Evolutionary conservation across 1,140 invertebrate genomes (phyloP).

Genomic region (Bicyclus anynana): DNA sequence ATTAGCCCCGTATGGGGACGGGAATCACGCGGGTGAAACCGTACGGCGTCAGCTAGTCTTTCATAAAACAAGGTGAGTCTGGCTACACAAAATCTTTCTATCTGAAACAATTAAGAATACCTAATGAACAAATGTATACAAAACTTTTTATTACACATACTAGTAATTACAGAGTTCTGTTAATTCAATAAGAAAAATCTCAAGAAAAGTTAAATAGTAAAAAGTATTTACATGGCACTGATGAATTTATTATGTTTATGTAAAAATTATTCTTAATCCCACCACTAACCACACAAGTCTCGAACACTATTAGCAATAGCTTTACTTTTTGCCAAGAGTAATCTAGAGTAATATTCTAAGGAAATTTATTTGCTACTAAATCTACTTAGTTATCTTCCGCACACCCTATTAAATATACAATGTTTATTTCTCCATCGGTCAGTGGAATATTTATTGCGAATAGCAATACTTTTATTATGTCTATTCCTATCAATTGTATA

Average conservation of each 20-base stretch:
- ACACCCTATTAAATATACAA: constrained; percentile 30
- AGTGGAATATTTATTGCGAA: constrained; percentile 30
- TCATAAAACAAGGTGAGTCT: no score
- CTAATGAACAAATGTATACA: no score
- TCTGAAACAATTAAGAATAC: no score
- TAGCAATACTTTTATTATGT: constrained; percentile 44
- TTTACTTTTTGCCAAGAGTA: constrained; percentile 22
- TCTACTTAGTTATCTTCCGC: constrained; percentile 28
- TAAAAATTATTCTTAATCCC: not conserved
- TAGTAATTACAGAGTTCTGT: no score
- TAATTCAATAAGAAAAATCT: no score
- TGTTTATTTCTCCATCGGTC: constrained; percentile 34
- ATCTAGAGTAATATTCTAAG: constrained; percentile 28
- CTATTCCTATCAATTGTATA: constrained; percentile 29
- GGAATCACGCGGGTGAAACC: no score
- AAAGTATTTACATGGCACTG: constrained; percentile 1
- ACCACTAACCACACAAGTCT: not conserved
- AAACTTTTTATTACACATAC: no score
- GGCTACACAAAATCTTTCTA: no score
- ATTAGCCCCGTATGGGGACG: no score
- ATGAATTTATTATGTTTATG: constrained; percentile 2
- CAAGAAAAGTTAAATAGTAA: no score
- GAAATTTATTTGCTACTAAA: constrained; percentile 31
- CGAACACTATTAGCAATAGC: constrained; percentile 12
- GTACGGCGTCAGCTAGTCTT: no score